Evolutionary conservation across 2,113 vertebrate species (phyloP), one percentile per base, ranked within the genome.

Genomic region (Centropus unirufus): DNA sequence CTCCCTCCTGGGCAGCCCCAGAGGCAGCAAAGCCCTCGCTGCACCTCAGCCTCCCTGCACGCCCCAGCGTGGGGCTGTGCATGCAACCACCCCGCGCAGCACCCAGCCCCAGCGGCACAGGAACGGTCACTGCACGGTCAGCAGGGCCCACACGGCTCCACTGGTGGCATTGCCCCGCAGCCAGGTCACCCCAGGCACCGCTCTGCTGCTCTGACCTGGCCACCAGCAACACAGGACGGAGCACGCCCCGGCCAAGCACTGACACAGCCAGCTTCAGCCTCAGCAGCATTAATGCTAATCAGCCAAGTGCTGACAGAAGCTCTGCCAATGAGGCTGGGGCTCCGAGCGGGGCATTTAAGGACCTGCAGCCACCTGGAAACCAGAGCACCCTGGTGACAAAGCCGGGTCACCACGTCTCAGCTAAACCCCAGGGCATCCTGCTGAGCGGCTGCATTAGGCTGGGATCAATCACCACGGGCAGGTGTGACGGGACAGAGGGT

Each of bases 371-470:
- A 58, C 61, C 76, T 14, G 26, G 80, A 88, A 89, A 83, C 47
- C 73, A 78, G 64, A 92, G 86, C 64, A 95, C 22, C 49, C 68
- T 66, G 52, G 69, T 32, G 79, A 88, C 85, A 93, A 73, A 77
- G 49, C 5, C 5, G 1, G 40, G 40, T 66, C 88, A 87, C 8
- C 0, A 9, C 4, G 4, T 32, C 66, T 88, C 57, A 13, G 69
- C 78, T 94, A 63, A 83, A 92, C 14, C 42, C 59, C 18, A 8
- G 69, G 69, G 74, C 74, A 54, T 44, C 74, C 73, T 87, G 52
- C 83, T 81, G 64, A 29, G 78, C 5, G 1, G 16, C 21, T 14
- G 3, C 2, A 4, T 80, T 21, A 14, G 3, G n/a, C 47, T 47
- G 52, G 68, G 80, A 67, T 61, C 80, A 75, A 18, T 30, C 75